phyloP scores from a whole-genome alignment of 2,113 vertebrate species.

The Nyctibius bracteatus region DNA sequence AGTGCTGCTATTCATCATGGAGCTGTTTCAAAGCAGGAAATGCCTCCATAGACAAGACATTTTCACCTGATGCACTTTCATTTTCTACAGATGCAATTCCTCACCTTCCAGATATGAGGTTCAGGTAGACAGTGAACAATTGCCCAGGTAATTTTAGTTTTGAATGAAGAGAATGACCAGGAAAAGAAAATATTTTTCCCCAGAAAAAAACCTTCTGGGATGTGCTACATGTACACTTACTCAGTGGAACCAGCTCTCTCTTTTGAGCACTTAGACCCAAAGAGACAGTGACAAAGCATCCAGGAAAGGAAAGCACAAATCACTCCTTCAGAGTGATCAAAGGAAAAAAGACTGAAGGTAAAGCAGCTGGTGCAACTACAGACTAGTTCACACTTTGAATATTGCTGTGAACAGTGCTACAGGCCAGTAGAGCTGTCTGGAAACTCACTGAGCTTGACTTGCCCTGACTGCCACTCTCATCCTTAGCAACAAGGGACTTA shows the following conservation, averaged over 20 bases:
- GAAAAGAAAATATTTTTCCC: not conserved
- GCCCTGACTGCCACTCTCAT: not conserved
- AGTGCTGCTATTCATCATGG: not conserved
- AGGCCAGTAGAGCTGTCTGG: not conserved
- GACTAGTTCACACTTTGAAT: not conserved
- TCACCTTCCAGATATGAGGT: not conserved
- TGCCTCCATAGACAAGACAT: fast-evolving
- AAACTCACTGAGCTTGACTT: not conserved
- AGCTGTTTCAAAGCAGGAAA: not conserved
- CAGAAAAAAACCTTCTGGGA: not conserved
- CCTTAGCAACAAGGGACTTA: not conserved
- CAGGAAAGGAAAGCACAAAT: not conserved
- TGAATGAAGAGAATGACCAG: not conserved
- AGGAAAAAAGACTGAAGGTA: not conserved
- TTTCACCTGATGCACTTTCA: not conserved
- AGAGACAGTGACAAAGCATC: not conserved
- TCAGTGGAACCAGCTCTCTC: fast-evolving
- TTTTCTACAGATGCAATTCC: not conserved
- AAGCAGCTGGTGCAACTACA: not conserved
- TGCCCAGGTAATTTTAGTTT: not conserved
- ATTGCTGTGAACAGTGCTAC: not conserved
- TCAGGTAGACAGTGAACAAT: not conserved
- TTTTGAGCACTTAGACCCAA: not conserved
- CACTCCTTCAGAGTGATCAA: not conserved
- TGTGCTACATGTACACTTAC: not conserved